Evolutionary conservation across 2,888 invertebrate species (phyloP).

Genomic region (Rotaria sp.): DNA sequence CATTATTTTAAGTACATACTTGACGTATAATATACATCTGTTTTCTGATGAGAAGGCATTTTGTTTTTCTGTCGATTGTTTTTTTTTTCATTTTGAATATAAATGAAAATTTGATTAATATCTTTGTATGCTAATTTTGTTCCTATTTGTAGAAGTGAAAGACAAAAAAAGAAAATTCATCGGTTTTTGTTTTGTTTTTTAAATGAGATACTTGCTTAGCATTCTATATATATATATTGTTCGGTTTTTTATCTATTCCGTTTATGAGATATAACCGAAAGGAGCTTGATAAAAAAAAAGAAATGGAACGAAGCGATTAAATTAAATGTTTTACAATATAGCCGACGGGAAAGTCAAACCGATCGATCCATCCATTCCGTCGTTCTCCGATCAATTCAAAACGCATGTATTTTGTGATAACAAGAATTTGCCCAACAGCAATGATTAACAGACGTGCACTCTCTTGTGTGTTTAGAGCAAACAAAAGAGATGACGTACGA

Average conservation of each 20-base stretch:
- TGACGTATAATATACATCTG: background rate
- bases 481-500: background rate
- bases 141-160: background rate
- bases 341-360: background rate
- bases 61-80: background rate
- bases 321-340: background rate
- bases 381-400: background rate
- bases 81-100: background rate
- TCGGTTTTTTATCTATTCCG: background rate
- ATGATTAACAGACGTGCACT: background rate
- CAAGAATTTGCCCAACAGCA: background rate
- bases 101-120: background rate
- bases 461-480: constrained; percentile 20
- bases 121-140: background rate
- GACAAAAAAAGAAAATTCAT: background rate
- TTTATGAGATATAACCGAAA: background rate
- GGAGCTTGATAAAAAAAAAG: background rate
- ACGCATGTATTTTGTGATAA: background rate
- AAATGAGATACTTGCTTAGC: background rate
- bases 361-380: background rate
- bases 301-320: constrained; percentile 1
- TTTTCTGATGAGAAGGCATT: no score
- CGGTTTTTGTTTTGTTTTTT: background rate
- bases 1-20: background rate
- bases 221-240: background rate